Evolutionary conservation across 2,888 invertebrate genomes (phyloP).

Genomic region (Dasypogon diadema): DNA sequence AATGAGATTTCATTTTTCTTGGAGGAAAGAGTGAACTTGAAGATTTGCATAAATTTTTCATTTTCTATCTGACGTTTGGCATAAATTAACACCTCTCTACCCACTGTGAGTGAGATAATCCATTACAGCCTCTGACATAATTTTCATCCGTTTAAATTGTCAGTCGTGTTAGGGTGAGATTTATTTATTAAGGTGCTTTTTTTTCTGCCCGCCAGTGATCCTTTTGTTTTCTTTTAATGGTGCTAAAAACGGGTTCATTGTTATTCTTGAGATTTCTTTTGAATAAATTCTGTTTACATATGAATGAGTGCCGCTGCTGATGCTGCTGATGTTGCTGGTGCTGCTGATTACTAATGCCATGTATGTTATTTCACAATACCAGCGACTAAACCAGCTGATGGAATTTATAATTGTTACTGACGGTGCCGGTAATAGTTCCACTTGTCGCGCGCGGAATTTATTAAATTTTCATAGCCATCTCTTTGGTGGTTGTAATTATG

Average conservation of each 20-base stretch:
- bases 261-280: conserved; percentile 23
- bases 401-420: not conserved
- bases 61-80: conserved; percentile 36
- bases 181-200: conserved; percentile 26
- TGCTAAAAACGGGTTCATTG: conserved; percentile 20
- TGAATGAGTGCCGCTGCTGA: conserved; percentile 2
- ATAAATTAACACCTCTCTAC: conserved; percentile 24
- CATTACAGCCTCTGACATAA: conserved; percentile 41
- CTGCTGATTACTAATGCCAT: too few relatives aligned
- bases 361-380: too few relatives aligned
- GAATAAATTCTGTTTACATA: conserved; percentile 23
- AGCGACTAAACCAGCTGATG: not conserved
- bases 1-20: conserved; percentile 46
- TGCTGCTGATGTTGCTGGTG: too few relatives aligned
- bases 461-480: too few relatives aligned
- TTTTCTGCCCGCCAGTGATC: not conserved
- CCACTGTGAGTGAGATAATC: not conserved
- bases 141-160: conserved; percentile 38
- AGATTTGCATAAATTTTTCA: conserved; percentile 48
- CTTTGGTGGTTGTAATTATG: too few relatives aligned
- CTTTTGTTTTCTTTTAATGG: conserved; percentile 29
- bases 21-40: conserved; percentile 35
- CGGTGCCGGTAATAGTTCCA: too few relatives aligned
- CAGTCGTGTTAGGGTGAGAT: conserved; percentile 25
- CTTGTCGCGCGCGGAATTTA: too few relatives aligned